Base-by-base conservation (phyloP, 92 coral and sea anemone species). In the Anthopleura xanthogrammica region DNA sequence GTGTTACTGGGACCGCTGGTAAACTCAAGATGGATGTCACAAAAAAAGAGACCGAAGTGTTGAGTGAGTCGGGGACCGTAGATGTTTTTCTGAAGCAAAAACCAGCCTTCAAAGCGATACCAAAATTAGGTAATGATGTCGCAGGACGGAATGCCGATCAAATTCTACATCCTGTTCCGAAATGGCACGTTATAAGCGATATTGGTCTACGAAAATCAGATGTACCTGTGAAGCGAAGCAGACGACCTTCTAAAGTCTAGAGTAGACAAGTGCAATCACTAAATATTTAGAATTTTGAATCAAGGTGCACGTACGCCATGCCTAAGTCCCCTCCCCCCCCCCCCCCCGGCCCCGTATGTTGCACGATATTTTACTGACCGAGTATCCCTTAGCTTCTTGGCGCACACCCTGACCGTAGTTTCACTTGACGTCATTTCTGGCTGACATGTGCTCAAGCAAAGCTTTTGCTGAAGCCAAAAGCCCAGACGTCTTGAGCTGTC, bases 21-120 rank as follows among this genome's bases (percentile, higher is more conserved):
- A 94, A 94, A 78, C 83, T 97, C 19, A 92, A 88, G 73, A 90
- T 97, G 91, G 90, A 97, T 41, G 98, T 97, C 5, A 91, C 94
- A 23, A 89, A 66, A 71, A 86, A 87, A 39, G 97, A 80, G 72
- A 91, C 99, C 0, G 83, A 89, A 57, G 83, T 97, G 23, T 79
- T 89, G 43, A 97, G 97, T 55, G 92, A 93, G 78, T 92, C 99
- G 0, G 99, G 98, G 42, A 89, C 85, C 14, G 82, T 97, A 6
- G 89, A 97, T 77, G 88, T 97, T 36, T 89, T 92, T 48, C 88
- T 95, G 14, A 94, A 90, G 84, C 62, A 60, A 12, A 81, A 81
- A 24, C 65, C 77, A 0, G 77, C 19, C 48, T 40, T 77, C 3
- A 60, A 50, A 46, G 7, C 5, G 50, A 46, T 0, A 46, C 5